Base-by-base conservation (phyloP, 1,140 invertebrate genomes). In the Druon quercuslanigerum region DNA sequence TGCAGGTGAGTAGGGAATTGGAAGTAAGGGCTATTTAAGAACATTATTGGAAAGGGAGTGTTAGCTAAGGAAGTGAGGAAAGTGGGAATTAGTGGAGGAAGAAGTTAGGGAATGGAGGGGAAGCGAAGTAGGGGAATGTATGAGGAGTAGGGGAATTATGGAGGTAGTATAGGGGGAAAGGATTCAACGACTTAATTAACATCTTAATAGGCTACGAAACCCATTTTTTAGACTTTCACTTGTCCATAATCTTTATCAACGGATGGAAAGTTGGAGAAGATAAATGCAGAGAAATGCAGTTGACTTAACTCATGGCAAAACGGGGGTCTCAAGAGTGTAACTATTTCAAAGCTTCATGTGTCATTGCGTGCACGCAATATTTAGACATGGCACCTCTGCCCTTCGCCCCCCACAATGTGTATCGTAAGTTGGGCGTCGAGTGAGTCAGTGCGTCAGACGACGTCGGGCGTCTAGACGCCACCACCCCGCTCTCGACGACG, bases 321-420 rank as follows among this genome's bases (percentile, higher is more conserved):
- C 17, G 56, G 33, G 40, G 25, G 20, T 54, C 20, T 46, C 13
- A n/a, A 52, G 51, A 80, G 85, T 85, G 66, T 57, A 87, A 87
- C 82, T 86, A 87, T 87, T 87, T 84, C 82, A 85, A 87, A 86
- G 57, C 51, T 77, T 70, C 82, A 80, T 86, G 85, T 86, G 83
- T 86, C 85, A 86, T 85, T 87, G 83, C 88, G 85, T 81, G 85
- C 85, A 86, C 86, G 88, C 85, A 90, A 89, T 90, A 89, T 87
- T 89, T 89, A 89, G 86, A 82, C 85, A 50, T 46, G 50, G 50
- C 60, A 66, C 66, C 72, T 46, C 73, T 46, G 52, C 72, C 50
- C 60, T 82, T 72, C 72, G 75, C 76, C 78, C 74, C 74, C 50
- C 70, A 12, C 81, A 73, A 79, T 71, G 73, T 74, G 80, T 71